Conservation (phyloP, 53 echinoderm and acorn worm species). For the Apostichopus leukothele region DNA sequence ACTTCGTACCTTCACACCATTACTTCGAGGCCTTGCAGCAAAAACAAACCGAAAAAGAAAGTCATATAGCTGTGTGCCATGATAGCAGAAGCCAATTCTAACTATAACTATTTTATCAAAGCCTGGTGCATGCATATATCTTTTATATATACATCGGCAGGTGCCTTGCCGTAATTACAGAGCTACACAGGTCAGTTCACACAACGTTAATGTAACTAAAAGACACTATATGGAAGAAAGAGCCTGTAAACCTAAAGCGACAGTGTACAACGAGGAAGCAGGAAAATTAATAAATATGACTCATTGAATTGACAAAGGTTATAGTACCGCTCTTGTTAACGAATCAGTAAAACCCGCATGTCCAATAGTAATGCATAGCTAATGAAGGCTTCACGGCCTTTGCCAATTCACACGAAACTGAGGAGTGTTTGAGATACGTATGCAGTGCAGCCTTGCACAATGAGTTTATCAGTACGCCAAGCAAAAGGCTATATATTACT, state of each 20-base stretch:
- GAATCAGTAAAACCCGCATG: conserved; percentile 32
- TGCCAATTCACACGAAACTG: conserved; percentile 31
- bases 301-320: conserved; percentile 22
- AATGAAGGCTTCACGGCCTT: conserved; percentile 40
- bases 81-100: neutral
- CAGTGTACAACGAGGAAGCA: conserved; percentile 35
- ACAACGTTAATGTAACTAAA: conserved; percentile 39
- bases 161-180: neutral
- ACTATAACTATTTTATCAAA: neutral
- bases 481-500: no score
- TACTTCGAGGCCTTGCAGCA: neutral
- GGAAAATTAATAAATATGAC: conserved; percentile 45
- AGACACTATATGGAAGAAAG: neutral
- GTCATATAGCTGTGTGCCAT: neutral
- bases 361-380: conserved; percentile 48
- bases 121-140: neutral
- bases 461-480: conserved; percentile 1
- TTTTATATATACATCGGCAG: conserved; percentile 12
- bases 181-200: conserved; percentile 37
- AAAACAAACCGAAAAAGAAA: neutral
- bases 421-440: conserved; percentile 1
- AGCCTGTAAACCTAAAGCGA: conserved; percentile 16
- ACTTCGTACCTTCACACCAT: neutral
- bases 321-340: conserved; percentile 18
- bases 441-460: neutral